Conservation (phyloP, 2,888 invertebrate genomes). For the Lysandra coridon region DNA sequence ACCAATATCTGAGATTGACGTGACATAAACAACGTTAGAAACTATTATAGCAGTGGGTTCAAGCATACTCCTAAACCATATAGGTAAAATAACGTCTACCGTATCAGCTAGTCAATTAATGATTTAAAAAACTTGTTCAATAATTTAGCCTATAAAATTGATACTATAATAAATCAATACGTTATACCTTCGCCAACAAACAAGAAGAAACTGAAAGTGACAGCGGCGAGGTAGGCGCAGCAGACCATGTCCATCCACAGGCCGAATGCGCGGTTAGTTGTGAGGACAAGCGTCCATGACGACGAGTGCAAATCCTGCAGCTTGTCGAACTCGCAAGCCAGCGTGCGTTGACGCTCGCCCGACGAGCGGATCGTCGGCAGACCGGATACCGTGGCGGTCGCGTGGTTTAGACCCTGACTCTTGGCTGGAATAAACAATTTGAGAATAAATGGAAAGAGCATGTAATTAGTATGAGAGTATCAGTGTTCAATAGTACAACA, state of each 20-base stretch:
- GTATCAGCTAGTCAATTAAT: too few relatives aligned
- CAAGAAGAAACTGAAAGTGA: slow-evolving; percentile 85
- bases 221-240: slow-evolving; percentile 76
- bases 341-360: slow-evolving; percentile 82
- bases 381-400: slow-evolving; percentile 90
- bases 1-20: too few relatives aligned
- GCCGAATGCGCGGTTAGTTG: slow-evolving; percentile 73
- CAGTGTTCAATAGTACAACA: too few relatives aligned
- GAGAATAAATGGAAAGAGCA: too few relatives aligned
- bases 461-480: too few relatives aligned
- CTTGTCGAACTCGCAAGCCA: slow-evolving; percentile 85
- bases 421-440: slow-evolving; percentile 77
- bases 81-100: too few relatives aligned
- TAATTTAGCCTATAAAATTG: too few relatives aligned
- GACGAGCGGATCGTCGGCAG: slow-evolving; percentile 90
- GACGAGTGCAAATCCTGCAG: slow-evolving; percentile 84
- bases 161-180: too few relatives aligned
- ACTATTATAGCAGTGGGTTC: too few relatives aligned
- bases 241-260: slow-evolving; percentile 81
- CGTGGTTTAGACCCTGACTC: slow-evolving; percentile 91
- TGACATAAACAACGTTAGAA: too few relatives aligned
- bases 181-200: slow-evolving; percentile 57
- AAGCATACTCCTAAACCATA: too few relatives aligned
- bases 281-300: slow-evolving; percentile 75
- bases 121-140: too few relatives aligned